Conservation (phyloP, 2,113 vertebrate genomes). For the Brachypodius melanocephalos region DNA sequence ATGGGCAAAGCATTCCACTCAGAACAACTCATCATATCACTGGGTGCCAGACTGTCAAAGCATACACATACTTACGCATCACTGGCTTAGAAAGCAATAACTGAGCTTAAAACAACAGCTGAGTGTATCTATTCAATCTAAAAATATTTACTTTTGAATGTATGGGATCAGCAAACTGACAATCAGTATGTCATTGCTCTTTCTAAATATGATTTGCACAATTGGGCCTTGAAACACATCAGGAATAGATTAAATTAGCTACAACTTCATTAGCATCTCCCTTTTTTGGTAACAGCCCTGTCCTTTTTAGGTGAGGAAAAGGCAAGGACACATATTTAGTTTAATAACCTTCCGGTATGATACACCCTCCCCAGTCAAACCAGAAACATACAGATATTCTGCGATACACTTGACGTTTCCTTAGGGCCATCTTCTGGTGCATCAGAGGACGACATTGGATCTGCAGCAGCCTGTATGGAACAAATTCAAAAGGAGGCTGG, state of each 20-base stretch:
- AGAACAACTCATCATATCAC: neutral
- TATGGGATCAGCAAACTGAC: neutral
- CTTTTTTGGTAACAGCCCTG: neutral
- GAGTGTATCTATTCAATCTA: neutral
- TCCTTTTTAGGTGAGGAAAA: neutral
- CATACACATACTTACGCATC: neutral
- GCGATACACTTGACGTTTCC: slow-evolving; percentile 54
- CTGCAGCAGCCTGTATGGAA: slow-evolving; percentile 61
- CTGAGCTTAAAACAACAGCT: neutral
- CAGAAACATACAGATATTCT: slow-evolving; percentile 75
- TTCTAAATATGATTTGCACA: neutral
- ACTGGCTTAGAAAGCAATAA: neutral
- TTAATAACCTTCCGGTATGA: neutral
- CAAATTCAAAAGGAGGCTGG: slow-evolving; percentile 5
- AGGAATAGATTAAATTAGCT: neutral
- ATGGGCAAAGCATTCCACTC: neutral
- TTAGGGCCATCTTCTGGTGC: slow-evolving; percentile 63
- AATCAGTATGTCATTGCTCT: accelerated
- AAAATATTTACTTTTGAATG: neutral
- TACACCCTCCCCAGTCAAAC: slow-evolving; percentile 27
- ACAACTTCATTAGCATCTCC: neutral
- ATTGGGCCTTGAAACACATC: neutral
- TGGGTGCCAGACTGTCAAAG: neutral
- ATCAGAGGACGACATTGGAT: slow-evolving; percentile 32
- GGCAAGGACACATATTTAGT: neutral